Evolutionary conservation across 1,140 invertebrate species (phyloP).

Genomic region (Archegozetes longisetosus): DNA sequence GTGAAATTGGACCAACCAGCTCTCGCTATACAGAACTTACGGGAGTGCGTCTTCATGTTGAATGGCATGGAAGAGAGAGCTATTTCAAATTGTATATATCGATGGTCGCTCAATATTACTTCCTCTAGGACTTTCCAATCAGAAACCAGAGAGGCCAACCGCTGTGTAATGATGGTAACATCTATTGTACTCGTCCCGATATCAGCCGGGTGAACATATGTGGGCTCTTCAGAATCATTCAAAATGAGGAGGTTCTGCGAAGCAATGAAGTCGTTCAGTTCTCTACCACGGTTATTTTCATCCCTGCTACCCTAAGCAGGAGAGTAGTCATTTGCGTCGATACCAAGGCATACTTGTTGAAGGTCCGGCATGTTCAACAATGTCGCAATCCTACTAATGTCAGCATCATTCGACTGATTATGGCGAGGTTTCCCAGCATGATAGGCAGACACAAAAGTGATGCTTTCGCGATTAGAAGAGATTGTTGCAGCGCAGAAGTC

Average conservation of each 20-base stretch:
- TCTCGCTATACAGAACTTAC: not conserved
- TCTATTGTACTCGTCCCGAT: not conserved
- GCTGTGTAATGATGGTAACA: not conserved
- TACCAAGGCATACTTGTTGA: not conserved
- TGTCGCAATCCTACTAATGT: not conserved
- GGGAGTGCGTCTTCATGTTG: not conserved
- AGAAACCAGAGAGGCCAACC: not conserved
- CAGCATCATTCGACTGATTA: not conserved
- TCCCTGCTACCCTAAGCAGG: not conserved
- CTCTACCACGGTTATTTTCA: not conserved
- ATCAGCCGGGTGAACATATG: not conserved
- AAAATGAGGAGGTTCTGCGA: not conserved
- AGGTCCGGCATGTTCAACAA: not conserved
- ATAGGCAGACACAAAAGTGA: not conserved
- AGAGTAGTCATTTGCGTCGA: not conserved
- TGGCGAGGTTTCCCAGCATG: not conserved
- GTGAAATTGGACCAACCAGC: not conserved
- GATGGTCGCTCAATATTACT: not conserved
- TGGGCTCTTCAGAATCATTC: not conserved
- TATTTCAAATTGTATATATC: not conserved
- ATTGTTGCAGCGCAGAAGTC: not conserved
- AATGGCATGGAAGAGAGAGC: not conserved
- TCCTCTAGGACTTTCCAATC: not conserved
- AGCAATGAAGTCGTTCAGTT: not conserved
- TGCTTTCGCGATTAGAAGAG: not conserved